Evolutionary conservation across 1,140 invertebrate genomes (phyloP), one percentile per base, ranked within the genome.

Genomic region (Drosophila varians): DNA sequence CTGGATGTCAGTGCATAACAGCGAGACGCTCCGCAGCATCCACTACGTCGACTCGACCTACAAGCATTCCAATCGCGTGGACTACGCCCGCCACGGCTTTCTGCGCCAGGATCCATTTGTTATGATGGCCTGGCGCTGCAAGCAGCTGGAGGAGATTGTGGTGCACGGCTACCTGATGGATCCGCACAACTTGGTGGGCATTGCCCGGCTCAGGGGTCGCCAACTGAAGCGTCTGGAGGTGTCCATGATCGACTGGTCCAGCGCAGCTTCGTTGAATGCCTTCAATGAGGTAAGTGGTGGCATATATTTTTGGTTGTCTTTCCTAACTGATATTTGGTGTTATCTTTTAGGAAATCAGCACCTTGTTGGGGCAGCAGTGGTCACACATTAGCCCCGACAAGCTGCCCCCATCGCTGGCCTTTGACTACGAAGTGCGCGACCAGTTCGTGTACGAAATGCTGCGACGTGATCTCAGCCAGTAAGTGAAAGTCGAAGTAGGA

Each of bases 91-190:
- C 21, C 77, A 76, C 14, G 51, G 54, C 69, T 74, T 58, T 23
- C 40, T 73, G 40, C 57, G 92, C 45, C 93, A 93, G 40, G 95
- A 96, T 91, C 94, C 95, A 4, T 93, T 96, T 61, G 93, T 96
- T 3, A 94, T 96, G 92, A 91, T 95, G 73, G 94, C 95, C 8
- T 96, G 96, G 96, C 93, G 94, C 48, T 96, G 95, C 86, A 92
- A 91, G 38, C 93, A 94, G 47, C 92, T 96, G 9, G 91, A 93
- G 62, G 93, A 95, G 80, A 91, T 96, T 19, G 93, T 95, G 45
- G 87, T 95, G 0, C 92, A 94, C 66, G 94, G 84, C 40, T 90
- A 89, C 49, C 53, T 86, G 40, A 73, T 91, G 71, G 86, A 88
- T 90, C 75, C 75, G 38, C 74, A 95, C 68, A 94, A 96, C 91